These are phyloP conservation scores for Carassius gibelio DNA, from an alignment of 2,113 vertebrate genomes.

Conservation along the genomic window DNA sequence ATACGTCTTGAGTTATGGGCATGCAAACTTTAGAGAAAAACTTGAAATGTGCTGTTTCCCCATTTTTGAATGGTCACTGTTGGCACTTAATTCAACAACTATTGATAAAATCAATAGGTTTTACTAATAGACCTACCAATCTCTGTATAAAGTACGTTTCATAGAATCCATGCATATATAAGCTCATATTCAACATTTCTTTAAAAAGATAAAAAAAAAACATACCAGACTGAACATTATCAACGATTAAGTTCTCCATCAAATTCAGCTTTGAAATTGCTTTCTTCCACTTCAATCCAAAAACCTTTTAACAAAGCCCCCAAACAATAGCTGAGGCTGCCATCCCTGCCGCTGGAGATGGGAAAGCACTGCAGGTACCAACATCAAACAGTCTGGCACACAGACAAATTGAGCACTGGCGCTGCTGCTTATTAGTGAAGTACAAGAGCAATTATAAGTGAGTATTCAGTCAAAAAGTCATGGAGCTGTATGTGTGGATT, in stretches of 20 bases:
- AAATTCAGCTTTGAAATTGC: neutral
- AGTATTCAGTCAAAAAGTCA: neutral
- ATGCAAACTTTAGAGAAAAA: too few species aligned
- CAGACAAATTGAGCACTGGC: neutral
- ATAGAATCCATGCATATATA: neutral
- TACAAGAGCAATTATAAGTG: conserved; percentile 10
- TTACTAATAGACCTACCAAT: too few species aligned
- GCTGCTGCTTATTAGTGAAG: conserved; percentile 13
- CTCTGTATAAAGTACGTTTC: too few species aligned
- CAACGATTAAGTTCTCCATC: neutral
- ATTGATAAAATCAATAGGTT: too few species aligned
- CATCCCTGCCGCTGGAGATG: conserved; percentile 24
- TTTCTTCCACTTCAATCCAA: neutral
- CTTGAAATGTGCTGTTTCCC: too few species aligned
- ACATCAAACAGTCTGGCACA: conserved; percentile 49
- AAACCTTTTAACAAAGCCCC: conserved; percentile 19
- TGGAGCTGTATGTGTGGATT: neutral
- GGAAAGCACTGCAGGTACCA: conserved; percentile 40
- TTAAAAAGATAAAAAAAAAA: too few species aligned
- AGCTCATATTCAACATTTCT: neutral
- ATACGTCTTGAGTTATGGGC: too few species aligned
- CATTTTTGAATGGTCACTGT: too few species aligned
- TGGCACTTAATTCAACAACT: too few species aligned
- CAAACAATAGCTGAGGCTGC: neutral
- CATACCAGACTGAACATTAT: neutral